phyloP scores from a whole-genome alignment of 2,888 invertebrate species.

The Spilarctia lutea region DNA sequence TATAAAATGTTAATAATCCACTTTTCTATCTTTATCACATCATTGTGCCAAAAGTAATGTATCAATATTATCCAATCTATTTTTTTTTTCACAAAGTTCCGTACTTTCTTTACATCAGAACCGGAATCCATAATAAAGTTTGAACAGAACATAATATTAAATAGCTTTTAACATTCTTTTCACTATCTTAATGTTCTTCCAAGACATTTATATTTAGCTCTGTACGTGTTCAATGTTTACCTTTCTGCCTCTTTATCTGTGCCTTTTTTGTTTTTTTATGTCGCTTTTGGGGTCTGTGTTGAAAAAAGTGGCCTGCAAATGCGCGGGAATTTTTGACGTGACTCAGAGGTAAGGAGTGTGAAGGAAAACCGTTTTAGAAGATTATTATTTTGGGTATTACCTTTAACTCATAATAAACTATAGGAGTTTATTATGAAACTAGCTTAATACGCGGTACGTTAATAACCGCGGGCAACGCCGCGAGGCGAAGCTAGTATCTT shows the following conservation, averaged over 20 bases:
- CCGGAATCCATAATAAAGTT: conserved; percentile 78
- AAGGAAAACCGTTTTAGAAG: not conserved
- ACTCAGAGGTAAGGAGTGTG: conserved; percentile 20
- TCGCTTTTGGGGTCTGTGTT: conserved; percentile 64
- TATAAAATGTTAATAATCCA: not conserved
- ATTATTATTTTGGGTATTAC: not conserved
- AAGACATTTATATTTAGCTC: conserved; percentile 85
- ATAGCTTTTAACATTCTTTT: conserved; percentile 86
- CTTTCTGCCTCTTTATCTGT: conserved; percentile 79
- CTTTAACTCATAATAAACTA: not conserved
- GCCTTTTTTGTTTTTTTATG: conserved; percentile 60
- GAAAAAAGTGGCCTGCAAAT: conserved; percentile 26
- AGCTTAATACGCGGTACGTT: too few relatives aligned
- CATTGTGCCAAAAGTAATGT: not conserved
- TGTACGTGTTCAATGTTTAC: conserved; percentile 85
- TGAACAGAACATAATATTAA: conserved; percentile 87
- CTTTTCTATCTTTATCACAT: too few relatives aligned
- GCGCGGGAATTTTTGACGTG: conserved; percentile 23
- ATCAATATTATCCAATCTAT: not conserved
- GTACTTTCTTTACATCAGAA: conserved; percentile 55
- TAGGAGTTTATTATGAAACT: not conserved
- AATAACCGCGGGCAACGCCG: too few relatives aligned
- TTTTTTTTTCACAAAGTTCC: not conserved
- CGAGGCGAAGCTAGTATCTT: too few relatives aligned
- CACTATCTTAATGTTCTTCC: conserved; percentile 78